Percentiles rank a stretch among this genome's conserved stretches.
These are phyloP conservation scores for Ploceus nigricollis DNA, from an alignment of 2,113 vertebrate species.

Conservation along the genomic window DNA sequence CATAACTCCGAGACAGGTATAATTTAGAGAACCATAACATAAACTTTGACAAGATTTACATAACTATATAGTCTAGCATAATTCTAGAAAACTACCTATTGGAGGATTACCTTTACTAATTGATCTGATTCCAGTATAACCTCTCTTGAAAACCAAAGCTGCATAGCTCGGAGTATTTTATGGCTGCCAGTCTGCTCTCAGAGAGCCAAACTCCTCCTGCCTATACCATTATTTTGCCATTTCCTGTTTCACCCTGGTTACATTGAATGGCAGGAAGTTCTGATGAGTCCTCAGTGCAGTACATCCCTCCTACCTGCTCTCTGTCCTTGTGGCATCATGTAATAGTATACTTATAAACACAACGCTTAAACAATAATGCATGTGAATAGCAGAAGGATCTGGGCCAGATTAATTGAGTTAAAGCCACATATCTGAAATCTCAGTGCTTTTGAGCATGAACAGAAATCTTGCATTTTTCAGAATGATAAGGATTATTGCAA, in stretches of 20 bases:
- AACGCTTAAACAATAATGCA: not conserved
- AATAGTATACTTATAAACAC: fast-evolving
- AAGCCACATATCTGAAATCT: not conserved
- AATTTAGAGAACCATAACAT: not conserved
- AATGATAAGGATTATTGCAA: not conserved
- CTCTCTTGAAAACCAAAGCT: not conserved
- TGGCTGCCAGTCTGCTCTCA: not conserved
- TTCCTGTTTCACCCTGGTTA: not conserved
- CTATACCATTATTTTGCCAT: not conserved
- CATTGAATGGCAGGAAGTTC: not conserved
- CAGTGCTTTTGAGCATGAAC: not conserved
- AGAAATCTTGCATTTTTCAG: not conserved
- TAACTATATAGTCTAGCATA: not conserved
- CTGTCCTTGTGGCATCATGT: not conserved
- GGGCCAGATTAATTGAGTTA: not conserved
- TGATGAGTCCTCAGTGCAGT: not conserved
- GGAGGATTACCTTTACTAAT: not conserved
- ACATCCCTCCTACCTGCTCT: not conserved
- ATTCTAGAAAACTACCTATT: not conserved
- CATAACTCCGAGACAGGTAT: not conserved
- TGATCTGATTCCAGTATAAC: fast-evolving
- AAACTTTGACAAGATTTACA: not conserved
- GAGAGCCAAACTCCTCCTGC: not conserved
- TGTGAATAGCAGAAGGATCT: not conserved
- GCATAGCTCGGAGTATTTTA: not conserved